A percentile compares a stretch with the other conserved stretches of the same genome.
phyloP scores from a whole-genome alignment of 2,888 invertebrate genomes.

The Callimorpha dominula region DNA sequence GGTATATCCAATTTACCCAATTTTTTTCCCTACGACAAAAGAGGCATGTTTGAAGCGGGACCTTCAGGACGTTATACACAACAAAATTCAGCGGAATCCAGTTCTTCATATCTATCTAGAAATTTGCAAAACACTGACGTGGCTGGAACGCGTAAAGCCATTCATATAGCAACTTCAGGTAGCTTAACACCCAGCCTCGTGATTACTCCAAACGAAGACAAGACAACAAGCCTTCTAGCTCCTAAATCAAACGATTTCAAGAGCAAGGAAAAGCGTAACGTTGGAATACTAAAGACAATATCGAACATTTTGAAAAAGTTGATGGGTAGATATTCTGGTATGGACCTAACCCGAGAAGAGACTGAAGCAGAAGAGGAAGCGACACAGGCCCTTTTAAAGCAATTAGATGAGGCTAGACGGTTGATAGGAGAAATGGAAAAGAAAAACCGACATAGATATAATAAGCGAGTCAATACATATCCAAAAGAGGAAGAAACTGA shows the following conservation, averaged over 20 bases:
- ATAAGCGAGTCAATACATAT: background rate
- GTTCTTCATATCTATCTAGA: slow-evolving; percentile 7
- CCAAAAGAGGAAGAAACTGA: slow-evolving; percentile 36
- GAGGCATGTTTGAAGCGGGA: slow-evolving; percentile 5
- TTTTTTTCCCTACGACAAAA: slow-evolving; percentile 9
- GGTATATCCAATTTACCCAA: slow-evolving; percentile 12
- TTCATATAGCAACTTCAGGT: background rate
- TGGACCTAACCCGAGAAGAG: slow-evolving; percentile 15
- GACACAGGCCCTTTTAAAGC: slow-evolving; percentile 46
- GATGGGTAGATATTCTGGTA: slow-evolving; percentile 35
- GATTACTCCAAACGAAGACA: background rate
- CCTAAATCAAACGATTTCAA: slow-evolving; percentile 6
- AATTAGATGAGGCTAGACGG: slow-evolving; percentile 41
- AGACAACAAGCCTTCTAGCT: background rate
- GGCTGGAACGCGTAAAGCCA: background rate
- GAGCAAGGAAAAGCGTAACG: slow-evolving; percentile 9
- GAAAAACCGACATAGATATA: slow-evolving; percentile 22
- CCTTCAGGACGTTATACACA: slow-evolving; percentile 1
- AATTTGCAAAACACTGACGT: background rate
- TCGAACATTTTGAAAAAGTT: slow-evolving; percentile 38
- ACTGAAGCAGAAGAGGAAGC: slow-evolving; percentile 49
- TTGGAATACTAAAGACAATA: slow-evolving; percentile 26
- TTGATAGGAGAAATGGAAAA: slow-evolving; percentile 21
- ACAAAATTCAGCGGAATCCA: slow-evolving; percentile 9
- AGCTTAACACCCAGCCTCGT: background rate